Evolutionary conservation across 1,140 invertebrate genomes (phyloP).

Genomic region (Drosophila varians): DNA sequence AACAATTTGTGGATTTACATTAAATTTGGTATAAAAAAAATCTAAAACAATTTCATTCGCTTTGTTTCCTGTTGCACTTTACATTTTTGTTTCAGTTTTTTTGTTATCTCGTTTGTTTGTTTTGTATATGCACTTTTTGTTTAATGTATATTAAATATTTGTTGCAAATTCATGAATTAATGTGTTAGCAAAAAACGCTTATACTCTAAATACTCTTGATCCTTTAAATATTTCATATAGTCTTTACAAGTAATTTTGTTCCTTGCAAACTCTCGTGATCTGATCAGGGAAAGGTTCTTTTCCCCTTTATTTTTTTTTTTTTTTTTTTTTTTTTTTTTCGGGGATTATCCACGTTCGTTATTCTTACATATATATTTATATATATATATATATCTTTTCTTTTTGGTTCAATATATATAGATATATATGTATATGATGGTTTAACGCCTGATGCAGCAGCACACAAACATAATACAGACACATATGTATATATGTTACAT

Average conservation of each 20-base stretch:
- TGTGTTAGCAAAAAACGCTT: slow-evolving; percentile 76
- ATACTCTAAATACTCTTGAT: slow-evolving; percentile 48
- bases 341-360: background rate
- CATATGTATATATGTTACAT: background rate
- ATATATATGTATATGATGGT: slow-evolving; percentile 10
- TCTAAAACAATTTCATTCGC: slow-evolving; percentile 65
- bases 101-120: slow-evolving; percentile 12
- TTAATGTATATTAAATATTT: slow-evolving; percentile 58
- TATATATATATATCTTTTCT: slow-evolving; percentile 4
- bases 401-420: slow-evolving; percentile 16
- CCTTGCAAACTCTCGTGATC: slow-evolving; percentile 31
- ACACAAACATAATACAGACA: slow-evolving; percentile 1
- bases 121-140: slow-evolving; percentile 42
- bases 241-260: slow-evolving; percentile 28
- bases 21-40: slow-evolving; percentile 78
- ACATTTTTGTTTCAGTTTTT: slow-evolving; percentile 18
- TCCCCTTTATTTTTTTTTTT: no score
- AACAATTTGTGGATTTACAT: slow-evolving; percentile 60
- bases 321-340: no score
- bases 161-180: slow-evolving; percentile 63
- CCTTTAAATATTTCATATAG: slow-evolving; percentile 24
- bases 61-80: slow-evolving; percentile 31
- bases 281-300: background rate
- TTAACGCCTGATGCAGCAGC: background rate
- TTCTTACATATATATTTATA: slow-evolving; percentile 20